These are phyloP conservation scores for Gobio occitaniae DNA, from an alignment of 2,797 vertebrate genomes.

Conservation along the genomic window DNA sequence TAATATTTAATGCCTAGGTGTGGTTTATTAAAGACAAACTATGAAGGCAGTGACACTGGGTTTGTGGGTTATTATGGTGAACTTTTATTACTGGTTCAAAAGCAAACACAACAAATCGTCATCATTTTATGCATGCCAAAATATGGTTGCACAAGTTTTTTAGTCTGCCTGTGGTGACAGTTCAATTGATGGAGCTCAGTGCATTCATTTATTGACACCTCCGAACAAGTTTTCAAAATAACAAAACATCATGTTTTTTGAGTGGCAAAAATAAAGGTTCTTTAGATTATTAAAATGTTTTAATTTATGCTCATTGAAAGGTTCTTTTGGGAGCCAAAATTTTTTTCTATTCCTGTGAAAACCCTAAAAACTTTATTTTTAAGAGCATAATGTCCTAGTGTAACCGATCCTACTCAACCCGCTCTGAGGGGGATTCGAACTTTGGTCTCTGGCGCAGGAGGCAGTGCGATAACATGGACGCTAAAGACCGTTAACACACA, in stretches of 20 bases:
- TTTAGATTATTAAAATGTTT: neutral
- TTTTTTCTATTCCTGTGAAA: neutral
- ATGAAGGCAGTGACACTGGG: neutral
- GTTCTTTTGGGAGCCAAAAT: neutral
- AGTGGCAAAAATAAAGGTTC: neutral
- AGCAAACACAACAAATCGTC: neutral
- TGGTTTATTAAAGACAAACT: neutral
- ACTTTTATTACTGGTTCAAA: neutral
- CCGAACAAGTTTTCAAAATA: neutral
- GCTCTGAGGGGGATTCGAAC: too few relatives aligned
- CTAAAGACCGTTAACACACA: too few relatives aligned
- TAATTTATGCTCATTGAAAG: neutral
- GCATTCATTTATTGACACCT: neutral
- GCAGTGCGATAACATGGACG: too few relatives aligned
- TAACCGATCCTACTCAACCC: too few relatives aligned
- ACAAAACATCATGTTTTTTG: neutral
- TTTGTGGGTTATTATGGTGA: neutral
- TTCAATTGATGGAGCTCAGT: neutral
- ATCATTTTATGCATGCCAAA: neutral
- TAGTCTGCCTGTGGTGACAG: too few relatives aligned
- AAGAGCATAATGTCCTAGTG: neutral
- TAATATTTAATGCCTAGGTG: neutral
- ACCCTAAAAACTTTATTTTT: neutral
- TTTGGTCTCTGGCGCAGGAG: too few relatives aligned
- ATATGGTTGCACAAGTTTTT: neutral